Conservation (phyloP, 1,140 invertebrate genomes). For the Colletes gigas region DNA sequence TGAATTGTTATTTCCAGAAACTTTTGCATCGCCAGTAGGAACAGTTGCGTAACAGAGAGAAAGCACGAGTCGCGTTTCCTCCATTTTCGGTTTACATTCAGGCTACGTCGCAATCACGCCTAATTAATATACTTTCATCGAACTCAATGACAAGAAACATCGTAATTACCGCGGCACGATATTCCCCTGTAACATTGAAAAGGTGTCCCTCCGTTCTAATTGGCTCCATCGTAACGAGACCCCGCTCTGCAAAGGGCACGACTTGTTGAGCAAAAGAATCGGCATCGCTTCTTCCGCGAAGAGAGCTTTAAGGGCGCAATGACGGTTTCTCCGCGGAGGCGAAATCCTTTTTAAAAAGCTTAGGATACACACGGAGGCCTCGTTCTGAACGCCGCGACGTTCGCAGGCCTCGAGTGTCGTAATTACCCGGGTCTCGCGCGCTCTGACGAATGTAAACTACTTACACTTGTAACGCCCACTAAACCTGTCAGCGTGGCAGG, state of each 20-base stretch:
- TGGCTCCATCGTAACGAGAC: slow-evolving; percentile 39
- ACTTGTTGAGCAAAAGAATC: slow-evolving; percentile 51
- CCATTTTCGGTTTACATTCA: not conserved
- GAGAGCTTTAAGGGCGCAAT: slow-evolving; percentile 32
- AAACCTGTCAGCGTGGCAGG: slow-evolving; percentile 56
- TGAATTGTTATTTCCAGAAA: too few relatives aligned
- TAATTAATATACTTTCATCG: slow-evolving; percentile 44
- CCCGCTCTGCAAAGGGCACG: slow-evolving; percentile 33
- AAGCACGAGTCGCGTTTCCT: not conserved
- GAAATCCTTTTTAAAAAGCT: slow-evolving; percentile 46
- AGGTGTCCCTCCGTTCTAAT: slow-evolving; percentile 48
- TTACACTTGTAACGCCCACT: slow-evolving; percentile 62
- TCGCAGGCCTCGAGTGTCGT: slow-evolving; percentile 69
- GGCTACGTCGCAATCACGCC: slow-evolving; percentile 5
- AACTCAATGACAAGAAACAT: slow-evolving; percentile 18
- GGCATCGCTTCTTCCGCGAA: slow-evolving; percentile 21
- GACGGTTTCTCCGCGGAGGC: slow-evolving; percentile 29
- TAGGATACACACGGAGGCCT: slow-evolving; percentile 32
- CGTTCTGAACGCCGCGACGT: slow-evolving; percentile 35
- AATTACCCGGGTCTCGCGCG: slow-evolving; percentile 71
- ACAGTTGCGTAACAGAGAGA: not conserved
- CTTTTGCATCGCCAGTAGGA: too few relatives aligned
- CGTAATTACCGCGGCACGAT: slow-evolving; percentile 27
- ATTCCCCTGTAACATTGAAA: slow-evolving; percentile 35
- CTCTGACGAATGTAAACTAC: slow-evolving; percentile 58